Evolutionary conservation across 2,888 invertebrate species (phyloP).

Genomic region (Drosophila barbarae): DNA sequence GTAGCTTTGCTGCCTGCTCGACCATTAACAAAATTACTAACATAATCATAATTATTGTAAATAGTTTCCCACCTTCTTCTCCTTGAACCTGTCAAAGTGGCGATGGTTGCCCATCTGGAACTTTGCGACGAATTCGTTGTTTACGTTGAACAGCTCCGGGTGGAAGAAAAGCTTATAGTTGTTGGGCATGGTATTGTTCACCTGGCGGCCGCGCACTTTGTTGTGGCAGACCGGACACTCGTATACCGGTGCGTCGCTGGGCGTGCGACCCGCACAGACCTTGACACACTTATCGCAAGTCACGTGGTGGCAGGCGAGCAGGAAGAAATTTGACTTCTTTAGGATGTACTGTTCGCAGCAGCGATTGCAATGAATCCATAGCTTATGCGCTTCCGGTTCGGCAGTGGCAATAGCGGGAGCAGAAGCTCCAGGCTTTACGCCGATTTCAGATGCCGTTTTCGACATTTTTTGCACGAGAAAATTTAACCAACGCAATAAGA

Average conservation of each 20-base stretch:
- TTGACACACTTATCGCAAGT: conserved; percentile 64
- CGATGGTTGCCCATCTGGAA: conserved; percentile 65
- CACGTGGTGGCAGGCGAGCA: conserved; percentile 73
- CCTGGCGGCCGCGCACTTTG: conserved; percentile 55
- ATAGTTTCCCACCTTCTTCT: conserved; percentile 45
- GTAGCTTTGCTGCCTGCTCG: conserved; percentile 28
- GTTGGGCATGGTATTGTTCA: conserved; percentile 67
- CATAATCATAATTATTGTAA: background rate
- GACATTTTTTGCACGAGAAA: background rate
- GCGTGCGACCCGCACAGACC: conserved; percentile 37
- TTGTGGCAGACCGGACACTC: conserved; percentile 65
- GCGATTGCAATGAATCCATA: conserved; percentile 77
- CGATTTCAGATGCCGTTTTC: background rate
- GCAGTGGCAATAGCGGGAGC: background rate
- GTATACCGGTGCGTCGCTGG: conserved; percentile 49
- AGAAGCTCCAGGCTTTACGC: too few species aligned
- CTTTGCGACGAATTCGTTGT: conserved; percentile 37
- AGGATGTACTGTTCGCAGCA: conserved; percentile 62
- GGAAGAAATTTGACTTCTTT: conserved; percentile 51
- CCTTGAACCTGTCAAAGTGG: conserved; percentile 52
- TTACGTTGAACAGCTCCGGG: conserved; percentile 66
- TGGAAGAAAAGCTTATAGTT: conserved; percentile 72
- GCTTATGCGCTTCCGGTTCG: conserved; percentile 19
- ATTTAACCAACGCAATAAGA: background rate
- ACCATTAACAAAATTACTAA: background rate